Base-by-base conservation (phyloP, 2,797 vertebrate species). In the Melanogrammus aeglefinus region DNA sequence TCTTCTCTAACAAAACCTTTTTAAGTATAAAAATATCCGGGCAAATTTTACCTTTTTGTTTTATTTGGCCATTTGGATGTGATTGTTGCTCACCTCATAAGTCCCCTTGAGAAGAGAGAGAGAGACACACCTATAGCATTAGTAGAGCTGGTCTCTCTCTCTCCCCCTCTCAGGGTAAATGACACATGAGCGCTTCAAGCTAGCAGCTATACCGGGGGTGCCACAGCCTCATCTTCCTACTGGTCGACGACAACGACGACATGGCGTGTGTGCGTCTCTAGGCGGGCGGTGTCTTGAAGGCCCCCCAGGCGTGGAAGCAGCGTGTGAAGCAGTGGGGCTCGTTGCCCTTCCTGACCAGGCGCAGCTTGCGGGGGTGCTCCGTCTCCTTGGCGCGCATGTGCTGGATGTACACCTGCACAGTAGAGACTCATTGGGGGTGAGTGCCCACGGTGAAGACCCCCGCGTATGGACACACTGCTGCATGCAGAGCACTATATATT, bases 301-400 rank as follows among this genome's bases (percentile, higher is more conserved):
- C 69, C 0, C 98, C 95, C 98, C 98, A 99, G 86, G 96, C 97
- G 0, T 99, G 98, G 93, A 99, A 99, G 94, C 98, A 99, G 90
- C 96, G 96, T 0, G 92, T 97, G 87, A 99, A 99, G 90, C 96
- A 95, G 72, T 96, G 96, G 0, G 96, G 96, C 84, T 99, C 97
- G 0, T 99, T 99, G 51, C 98, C 97, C 81, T 99, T 99, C 9
- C 98, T 94, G 84, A 99, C 97, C 86, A 99, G 94, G 29, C 97
- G 95, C 71, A 99, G 95, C 81, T 98, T 98, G 80, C 97, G 94
- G 3, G 96, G 96, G 0, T 80, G 94, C 0, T 95, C 86, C 0
- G 91, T 6, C 0, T 98, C 97, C 84, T 99, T 99, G 4, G 97
- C 94, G 70, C 97, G 95, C 95, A 97, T 94, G 94, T 99, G 97